Conservation (phyloP, 2,888 invertebrate species). For the Eilema caniola region DNA sequence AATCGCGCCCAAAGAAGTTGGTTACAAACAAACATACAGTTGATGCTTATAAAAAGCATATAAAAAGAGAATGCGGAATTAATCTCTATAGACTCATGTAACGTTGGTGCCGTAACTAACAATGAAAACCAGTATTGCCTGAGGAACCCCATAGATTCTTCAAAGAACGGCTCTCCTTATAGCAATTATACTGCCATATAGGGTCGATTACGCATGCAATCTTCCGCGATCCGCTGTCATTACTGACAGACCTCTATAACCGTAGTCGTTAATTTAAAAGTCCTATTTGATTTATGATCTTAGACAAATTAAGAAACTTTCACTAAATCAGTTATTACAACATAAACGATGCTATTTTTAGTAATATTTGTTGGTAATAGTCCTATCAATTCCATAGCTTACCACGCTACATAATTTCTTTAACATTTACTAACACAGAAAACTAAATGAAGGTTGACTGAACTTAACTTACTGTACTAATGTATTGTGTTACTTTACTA, state of each 20-base stretch:
- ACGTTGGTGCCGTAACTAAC: neutral
- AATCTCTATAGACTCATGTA: too few relatives aligned
- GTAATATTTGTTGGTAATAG: neutral
- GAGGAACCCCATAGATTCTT: neutral
- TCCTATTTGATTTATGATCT: conserved; percentile 21
- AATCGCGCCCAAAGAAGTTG: too few relatives aligned
- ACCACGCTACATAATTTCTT: neutral
- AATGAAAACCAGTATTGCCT: neutral
- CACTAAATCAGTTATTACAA: conserved; percentile 10
- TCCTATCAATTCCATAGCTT: neutral
- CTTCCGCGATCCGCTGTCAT: conserved; percentile 7
- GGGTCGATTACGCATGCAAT: neutral
- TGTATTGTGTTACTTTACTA: too few relatives aligned
- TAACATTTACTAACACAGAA: too few relatives aligned
- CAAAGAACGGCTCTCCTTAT: neutral
- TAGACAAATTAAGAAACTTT: conserved; percentile 20
- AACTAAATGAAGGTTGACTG: too few relatives aligned
- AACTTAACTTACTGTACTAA: too few relatives aligned
- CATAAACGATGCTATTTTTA: neutral
- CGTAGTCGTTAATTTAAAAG: conserved; percentile 17
- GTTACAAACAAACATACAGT: too few relatives aligned
- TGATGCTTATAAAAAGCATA: too few relatives aligned
- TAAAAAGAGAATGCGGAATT: too few relatives aligned
- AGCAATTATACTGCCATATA: neutral
- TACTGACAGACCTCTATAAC: conserved; percentile 24